These are phyloP conservation scores for Cylloceria caligata DNA, from an alignment of 2,888 invertebrate genomes.

Conservation along the genomic window DNA sequence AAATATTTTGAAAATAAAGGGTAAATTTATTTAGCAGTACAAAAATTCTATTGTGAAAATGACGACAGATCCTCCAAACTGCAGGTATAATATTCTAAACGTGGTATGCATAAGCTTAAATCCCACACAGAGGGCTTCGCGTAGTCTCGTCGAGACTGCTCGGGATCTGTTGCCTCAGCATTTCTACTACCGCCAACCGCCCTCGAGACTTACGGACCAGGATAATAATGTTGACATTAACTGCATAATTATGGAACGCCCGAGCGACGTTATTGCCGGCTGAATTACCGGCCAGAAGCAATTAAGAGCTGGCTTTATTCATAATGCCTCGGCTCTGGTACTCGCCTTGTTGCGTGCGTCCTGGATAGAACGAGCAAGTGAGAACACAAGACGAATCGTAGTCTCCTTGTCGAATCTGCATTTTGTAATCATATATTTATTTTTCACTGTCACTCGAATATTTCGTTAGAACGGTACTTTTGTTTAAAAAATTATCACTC, in stretches of 20 bases:
- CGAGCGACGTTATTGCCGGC: conserved; percentile 79
- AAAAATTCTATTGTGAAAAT: neutral
- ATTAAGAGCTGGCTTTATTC: conserved; percentile 80
- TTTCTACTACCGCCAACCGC: conserved; percentile 51
- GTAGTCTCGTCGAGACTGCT: conserved; percentile 28
- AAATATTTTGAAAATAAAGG: neutral
- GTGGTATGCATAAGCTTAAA: conserved; percentile 50
- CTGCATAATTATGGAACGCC: conserved; percentile 82
- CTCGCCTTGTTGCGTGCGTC: conserved; percentile 49
- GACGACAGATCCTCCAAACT: neutral
- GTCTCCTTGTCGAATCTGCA: conserved; percentile 52
- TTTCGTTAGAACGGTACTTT: conserved; percentile 32
- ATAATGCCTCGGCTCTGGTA: conserved; percentile 72
- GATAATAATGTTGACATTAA: conserved; percentile 83
- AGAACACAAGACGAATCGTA: conserved; percentile 41
- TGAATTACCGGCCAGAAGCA: conserved; percentile 80
- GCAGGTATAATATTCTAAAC: conserved; percentile 17
- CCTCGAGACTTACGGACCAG: conserved; percentile 70
- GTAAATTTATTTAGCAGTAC: conserved; percentile 2
- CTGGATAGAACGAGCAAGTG: conserved; percentile 42
- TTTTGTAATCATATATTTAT: conserved; percentile 45
- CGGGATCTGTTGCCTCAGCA: conserved; percentile 32
- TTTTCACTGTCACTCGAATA: conserved; percentile 32
- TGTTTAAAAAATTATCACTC: conserved; percentile 2
- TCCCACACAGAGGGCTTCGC: conserved; percentile 49